Evolutionary conservation across 2,113 vertebrate genomes (phyloP).

Genomic region (Sceloporus undulatus): DNA sequence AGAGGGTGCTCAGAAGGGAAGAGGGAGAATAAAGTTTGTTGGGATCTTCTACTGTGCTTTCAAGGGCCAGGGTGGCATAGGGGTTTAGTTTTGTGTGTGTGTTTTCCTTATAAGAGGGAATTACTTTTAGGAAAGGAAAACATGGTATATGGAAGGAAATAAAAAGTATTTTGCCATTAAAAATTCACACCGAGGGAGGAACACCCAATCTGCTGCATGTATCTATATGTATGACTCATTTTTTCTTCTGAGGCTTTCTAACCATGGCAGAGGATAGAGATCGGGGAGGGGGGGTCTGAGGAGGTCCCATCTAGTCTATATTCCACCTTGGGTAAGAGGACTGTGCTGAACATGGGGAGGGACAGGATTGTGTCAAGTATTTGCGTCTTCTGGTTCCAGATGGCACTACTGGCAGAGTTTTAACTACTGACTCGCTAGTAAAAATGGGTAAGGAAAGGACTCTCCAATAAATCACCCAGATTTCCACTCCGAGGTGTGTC

Average conservation of each 20-base stretch:
- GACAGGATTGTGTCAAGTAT: background rate
- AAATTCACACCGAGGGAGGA: background rate
- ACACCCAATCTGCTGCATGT: slow-evolving; percentile 39
- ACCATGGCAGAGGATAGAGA: slow-evolving; percentile 14
- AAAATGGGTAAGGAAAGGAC: background rate
- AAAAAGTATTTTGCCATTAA: background rate
- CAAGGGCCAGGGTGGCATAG: slow-evolving; percentile 3
- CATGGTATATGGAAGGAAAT: too few relatives aligned
- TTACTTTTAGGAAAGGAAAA: background rate
- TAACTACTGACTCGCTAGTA: background rate
- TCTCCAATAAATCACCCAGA: slow-evolving; percentile 29
- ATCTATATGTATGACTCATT: slow-evolving; percentile 23
- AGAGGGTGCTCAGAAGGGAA: too few relatives aligned
- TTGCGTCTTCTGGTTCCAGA: background rate
- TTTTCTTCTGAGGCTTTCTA: slow-evolving; percentile 9
- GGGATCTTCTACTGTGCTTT: background rate
- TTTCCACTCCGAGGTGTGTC: slow-evolving; percentile 30
- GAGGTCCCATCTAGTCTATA: background rate
- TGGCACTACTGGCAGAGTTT: background rate
- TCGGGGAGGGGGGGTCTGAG: background rate
- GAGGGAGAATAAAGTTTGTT: accelerated
- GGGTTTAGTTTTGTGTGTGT: too few relatives aligned
- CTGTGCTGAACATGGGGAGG: background rate
- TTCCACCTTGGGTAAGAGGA: background rate
- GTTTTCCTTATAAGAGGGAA: background rate